A percentile compares a stretch with the other conserved stretches of the same genome.
phyloP scores from a whole-genome alignment of 2,113 vertebrate genomes.

The Phasianus colchicus region DNA sequence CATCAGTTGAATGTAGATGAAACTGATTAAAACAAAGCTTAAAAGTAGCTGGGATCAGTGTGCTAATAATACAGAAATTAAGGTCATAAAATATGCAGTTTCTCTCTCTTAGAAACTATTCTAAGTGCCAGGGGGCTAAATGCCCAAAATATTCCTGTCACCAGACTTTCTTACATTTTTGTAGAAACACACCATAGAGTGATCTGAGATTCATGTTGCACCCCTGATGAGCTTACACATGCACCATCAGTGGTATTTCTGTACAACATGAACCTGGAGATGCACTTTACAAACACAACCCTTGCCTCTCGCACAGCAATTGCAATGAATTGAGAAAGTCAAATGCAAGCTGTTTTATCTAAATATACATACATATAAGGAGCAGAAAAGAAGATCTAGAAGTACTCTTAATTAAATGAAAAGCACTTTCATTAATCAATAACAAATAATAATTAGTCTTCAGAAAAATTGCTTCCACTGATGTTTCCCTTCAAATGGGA shows the following conservation, averaged over 20 bases:
- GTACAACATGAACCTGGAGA: neutral
- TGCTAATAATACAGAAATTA: neutral
- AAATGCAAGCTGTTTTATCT: neutral
- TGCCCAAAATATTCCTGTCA: neutral
- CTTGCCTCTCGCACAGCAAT: slow-evolving; percentile 40
- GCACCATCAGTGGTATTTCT: neutral
- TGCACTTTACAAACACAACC: neutral
- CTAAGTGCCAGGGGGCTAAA: neutral
- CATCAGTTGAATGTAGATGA: neutral
- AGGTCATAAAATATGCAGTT: neutral
- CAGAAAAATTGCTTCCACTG: neutral
- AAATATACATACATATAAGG: neutral
- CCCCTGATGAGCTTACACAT: rapidly evolving
- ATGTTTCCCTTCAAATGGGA: neutral
- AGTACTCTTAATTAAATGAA: neutral
- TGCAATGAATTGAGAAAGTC: slow-evolving; percentile 59
- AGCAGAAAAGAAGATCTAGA: neutral
- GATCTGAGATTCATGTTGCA: neutral
- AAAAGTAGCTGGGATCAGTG: neutral
- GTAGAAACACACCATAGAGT: neutral
- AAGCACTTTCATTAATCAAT: neutral
- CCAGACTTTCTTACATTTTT: neutral
- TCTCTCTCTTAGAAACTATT: neutral
- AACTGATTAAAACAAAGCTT: neutral
- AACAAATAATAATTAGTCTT: neutral